These are phyloP conservation scores for Eupithecia abbreviata DNA, from an alignment of 2,888 invertebrate genomes.

Conservation along the genomic window DNA sequence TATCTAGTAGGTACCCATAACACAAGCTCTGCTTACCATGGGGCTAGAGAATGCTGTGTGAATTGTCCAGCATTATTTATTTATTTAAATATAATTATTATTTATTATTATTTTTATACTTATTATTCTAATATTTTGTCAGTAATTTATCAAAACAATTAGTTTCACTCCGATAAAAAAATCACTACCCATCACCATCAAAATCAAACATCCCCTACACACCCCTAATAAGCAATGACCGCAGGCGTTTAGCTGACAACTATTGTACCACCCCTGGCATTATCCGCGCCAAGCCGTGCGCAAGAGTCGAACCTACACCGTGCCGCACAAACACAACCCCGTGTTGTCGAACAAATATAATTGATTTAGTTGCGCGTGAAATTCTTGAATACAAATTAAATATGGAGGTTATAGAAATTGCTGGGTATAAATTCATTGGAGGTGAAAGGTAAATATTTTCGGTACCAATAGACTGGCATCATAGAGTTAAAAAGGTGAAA, in stretches of 20 bases:
- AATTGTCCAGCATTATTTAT: no score
- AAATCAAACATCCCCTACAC: constrained; percentile 54
- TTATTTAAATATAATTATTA: background rate
- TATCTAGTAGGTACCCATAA: no score
- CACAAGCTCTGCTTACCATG: no score
- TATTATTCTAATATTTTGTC: background rate
- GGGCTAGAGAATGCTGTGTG: no score
- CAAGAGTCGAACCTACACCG: constrained; percentile 59
- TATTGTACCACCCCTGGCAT: constrained; percentile 68
- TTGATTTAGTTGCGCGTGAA: constrained; percentile 79
- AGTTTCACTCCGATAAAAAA: background rate
- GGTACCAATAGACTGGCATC: background rate
- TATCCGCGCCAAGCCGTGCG: constrained; percentile 54
- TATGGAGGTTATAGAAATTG: background rate
- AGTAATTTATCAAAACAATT: background rate
- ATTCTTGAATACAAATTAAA: constrained; percentile 52
- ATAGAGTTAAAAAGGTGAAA: background rate
- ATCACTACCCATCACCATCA: background rate
- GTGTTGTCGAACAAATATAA: constrained; percentile 71
- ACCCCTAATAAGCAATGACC: constrained; percentile 67
- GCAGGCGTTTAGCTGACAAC: constrained; percentile 78
- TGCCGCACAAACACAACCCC: constrained; percentile 8
- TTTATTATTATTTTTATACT: no score
- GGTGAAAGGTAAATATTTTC: constrained; percentile 11
- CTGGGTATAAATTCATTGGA: background rate